A percentile compares a stretch with the other conserved stretches of the same genome.
Conservation (phyloP, 1,140 invertebrate species). For the Eumeta japonica region DNA sequence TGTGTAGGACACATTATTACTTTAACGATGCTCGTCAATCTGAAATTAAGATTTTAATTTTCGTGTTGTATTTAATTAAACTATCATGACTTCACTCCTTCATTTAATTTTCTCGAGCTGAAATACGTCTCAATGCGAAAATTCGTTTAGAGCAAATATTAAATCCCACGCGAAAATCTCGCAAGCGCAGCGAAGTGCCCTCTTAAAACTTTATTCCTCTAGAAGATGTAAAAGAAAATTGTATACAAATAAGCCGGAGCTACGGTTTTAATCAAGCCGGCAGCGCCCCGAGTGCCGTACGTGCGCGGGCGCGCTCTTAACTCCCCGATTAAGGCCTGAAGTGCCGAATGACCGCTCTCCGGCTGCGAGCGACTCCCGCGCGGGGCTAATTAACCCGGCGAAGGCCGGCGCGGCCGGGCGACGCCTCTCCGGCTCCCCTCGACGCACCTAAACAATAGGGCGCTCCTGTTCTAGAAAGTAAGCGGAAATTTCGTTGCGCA, state of each 20-base stretch:
- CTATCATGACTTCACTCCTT: no score
- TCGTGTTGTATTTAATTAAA: no score
- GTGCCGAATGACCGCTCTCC: conserved; percentile 12
- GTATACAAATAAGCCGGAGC: conserved; percentile 24
- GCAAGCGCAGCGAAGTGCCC: conserved; percentile 1
- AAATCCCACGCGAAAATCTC: not conserved
- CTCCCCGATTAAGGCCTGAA: conserved; percentile 21
- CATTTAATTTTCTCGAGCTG: no score
- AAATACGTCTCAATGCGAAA: not conserved
- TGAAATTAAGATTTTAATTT: not conserved
- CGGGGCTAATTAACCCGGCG: no score
- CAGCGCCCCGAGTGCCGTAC: conserved; percentile 16
- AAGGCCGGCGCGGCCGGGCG: no score
- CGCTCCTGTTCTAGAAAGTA: no score
- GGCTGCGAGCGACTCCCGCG: no score
- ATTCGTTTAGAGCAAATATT: not conserved
- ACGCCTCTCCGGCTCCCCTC: no score
- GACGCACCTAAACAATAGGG: no score
- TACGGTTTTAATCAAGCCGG: conserved; percentile 27
- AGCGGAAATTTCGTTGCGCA: no score
- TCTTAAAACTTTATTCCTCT: conserved; percentile 8
- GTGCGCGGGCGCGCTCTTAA: conserved; percentile 20
- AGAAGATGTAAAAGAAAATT: conserved; percentile 15
- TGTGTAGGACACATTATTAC: not conserved
- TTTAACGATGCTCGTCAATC: not conserved